phyloP scores from a whole-genome alignment of 2,113 vertebrate genomes.

The Formicarius rufipectus region DNA sequence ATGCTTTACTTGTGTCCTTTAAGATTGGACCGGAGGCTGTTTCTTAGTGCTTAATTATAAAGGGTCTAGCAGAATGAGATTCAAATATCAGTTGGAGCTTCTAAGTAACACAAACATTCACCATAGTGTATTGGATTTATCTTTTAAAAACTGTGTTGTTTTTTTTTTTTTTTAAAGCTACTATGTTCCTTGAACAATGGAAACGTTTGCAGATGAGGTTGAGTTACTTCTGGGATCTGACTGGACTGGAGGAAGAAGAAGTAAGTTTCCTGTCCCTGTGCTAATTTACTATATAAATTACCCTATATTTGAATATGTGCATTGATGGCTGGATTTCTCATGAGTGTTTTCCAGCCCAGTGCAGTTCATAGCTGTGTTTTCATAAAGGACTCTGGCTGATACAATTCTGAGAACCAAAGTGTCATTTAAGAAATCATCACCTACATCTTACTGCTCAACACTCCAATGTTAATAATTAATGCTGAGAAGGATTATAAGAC shows the following conservation, averaged over 20 bases:
- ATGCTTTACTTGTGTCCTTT: not conserved
- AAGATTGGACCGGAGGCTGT: not conserved
- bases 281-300: not conserved
- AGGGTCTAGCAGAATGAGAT: not conserved
- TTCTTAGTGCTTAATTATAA: not conserved
- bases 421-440: not conserved
- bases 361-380: not conserved
- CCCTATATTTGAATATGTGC: not conserved
- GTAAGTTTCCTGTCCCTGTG: slow-evolving; percentile 70
- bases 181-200: slow-evolving; percentile 97
- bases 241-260: slow-evolving; percentile 93
- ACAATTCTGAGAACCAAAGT: not conserved
- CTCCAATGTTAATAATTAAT: not conserved
- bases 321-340: not conserved
- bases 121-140: not conserved
- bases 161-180: slow-evolving; percentile 75
- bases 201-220: slow-evolving; percentile 93
- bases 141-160: not conserved
- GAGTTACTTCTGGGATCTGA: slow-evolving; percentile 93
- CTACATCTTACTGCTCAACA: not conserved
- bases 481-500: not conserved
- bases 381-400: not conserved
- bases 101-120: not conserved
- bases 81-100: not conserved
- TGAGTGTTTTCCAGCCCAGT: not conserved